Evolutionary conservation across 1,140 invertebrate genomes (phyloP), one percentile per base, ranked within the genome.

Genomic region (Bombus confusus): DNA sequence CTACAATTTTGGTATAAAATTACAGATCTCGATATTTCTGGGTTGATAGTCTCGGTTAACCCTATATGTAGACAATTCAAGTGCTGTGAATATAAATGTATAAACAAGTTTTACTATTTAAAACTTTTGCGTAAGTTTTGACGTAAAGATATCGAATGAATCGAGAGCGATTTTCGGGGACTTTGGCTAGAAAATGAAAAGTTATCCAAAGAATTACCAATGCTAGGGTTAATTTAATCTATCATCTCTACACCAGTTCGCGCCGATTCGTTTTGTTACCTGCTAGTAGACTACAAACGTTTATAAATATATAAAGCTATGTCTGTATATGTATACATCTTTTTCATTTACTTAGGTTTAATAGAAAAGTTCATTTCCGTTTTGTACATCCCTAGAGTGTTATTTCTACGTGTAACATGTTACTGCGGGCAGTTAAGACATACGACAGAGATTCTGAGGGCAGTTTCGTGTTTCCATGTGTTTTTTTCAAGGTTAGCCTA

Each of bases 271-370:
- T n/a, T 69, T 52, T 15, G 31, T 57, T 84, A 79, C 8, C 31
- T 22, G n/a, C 75, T 84, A 72, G 47, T 52, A 71, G 47, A 74
- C 57, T 71, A 81, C 75, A 75, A 81, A 85, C 37, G 74, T 90
- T 74, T 77, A 77, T 90, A 88, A 83, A 90, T 90, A 90, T 90
- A 88, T 89, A 90, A 88, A 89, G 75, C 83, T 88, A 88, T 43
- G 37, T 88, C 78, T 86, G 82, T 79, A 37, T 79, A 77, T 88
- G 86, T 86, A 68, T 83, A 88, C 87, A 86, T 73, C 39, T 73
- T 34, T 52, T 81, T 76, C 73, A 28, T 86, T 86, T 41, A 69
- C 85, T 86, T 90, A 90, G 69, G 66, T 37, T 62, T 89, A 90
- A 74, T 39, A 68, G 13, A 86, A 43, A 82, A 74, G n/a, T 90